Conservation (phyloP, 2,888 invertebrate genomes). For the Mythimna vitellina region DNA sequence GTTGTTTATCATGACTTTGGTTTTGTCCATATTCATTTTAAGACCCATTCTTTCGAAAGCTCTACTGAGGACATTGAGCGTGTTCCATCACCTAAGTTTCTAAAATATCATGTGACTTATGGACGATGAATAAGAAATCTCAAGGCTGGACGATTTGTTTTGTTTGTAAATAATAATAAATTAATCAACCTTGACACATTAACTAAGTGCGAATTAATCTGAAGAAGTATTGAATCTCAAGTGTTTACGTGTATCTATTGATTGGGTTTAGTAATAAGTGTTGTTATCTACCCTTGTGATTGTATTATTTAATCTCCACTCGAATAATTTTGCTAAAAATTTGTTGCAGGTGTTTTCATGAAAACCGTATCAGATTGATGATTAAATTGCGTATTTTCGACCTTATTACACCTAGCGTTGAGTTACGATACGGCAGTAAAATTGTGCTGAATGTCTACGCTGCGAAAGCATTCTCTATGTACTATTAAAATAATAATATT, state of each 20-base stretch:
- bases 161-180: background rate
- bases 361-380: background rate
- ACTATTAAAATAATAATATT: no score
- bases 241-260: constrained; percentile 13
- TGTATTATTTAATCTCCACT: constrained; percentile 11
- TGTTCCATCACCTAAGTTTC: no score
- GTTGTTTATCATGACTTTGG: no score
- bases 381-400: constrained; percentile 1
- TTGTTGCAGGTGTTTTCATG: background rate
- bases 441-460: no score
- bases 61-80: no score
- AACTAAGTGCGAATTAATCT: constrained; percentile 2
- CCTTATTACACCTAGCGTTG: no score
- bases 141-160: background rate
- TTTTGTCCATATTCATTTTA: no score
- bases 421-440: no score
- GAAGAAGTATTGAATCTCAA: constrained; percentile 11
- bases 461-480: no score
- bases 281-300: constrained; percentile 14
- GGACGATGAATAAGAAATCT: background rate
- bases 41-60: no score
- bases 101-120: no score
- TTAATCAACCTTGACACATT: background rate
- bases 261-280: constrained; percentile 7
- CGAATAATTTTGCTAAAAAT: constrained; percentile 3